Percentiles rank a stretch among this genome's conserved stretches.
Evolutionary conservation across 2,888 invertebrate genomes (phyloP).

Genomic region (Lasioglossum leucozonium): DNA sequence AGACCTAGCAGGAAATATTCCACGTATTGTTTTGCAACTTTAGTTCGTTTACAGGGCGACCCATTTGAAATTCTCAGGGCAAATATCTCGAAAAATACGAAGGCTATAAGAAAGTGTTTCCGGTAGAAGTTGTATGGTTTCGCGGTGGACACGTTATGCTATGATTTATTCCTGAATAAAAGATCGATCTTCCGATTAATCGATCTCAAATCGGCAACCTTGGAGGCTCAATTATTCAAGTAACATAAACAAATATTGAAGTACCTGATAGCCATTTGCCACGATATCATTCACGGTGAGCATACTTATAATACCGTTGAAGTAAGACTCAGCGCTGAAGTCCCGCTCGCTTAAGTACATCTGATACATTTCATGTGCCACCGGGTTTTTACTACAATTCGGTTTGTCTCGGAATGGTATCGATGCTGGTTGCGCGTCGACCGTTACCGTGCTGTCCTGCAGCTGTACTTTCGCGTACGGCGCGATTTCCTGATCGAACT

Average conservation of each 20-base stretch:
- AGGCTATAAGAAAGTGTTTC: no score
- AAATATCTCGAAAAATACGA: no score
- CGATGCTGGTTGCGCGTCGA: conserved; percentile 86
- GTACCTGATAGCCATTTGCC: conserved; percentile 86
- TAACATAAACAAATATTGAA: not conserved
- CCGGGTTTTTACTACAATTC: conserved; percentile 80
- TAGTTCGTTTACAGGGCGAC: not conserved
- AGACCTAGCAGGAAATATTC: conserved; percentile 76
- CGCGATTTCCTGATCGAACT: conserved; percentile 87
- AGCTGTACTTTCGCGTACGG: conserved; percentile 86
- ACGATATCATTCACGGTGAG: conserved; percentile 86
- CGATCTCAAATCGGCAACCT: no score
- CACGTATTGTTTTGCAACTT: not conserved
- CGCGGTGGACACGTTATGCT: no score
- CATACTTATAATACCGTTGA: conserved; percentile 87
- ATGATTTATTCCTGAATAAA: no score
- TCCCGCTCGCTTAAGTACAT: conserved; percentile 87
- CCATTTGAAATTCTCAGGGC: not conserved
- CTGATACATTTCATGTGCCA: conserved; percentile 87
- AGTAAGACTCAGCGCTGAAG: conserved; percentile 86
- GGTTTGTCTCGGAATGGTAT: conserved; percentile 72
- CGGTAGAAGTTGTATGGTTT: no score
- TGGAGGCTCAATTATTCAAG: not conserved
- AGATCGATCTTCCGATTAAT: no score
- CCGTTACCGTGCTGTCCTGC: conserved; percentile 84